A percentile compares a stretch with the other conserved stretches of the same genome.
These are phyloP conservation scores for Harpagoxenus sublaevis DNA, from an alignment of 2,888 invertebrate species.

Conservation along the genomic window DNA sequence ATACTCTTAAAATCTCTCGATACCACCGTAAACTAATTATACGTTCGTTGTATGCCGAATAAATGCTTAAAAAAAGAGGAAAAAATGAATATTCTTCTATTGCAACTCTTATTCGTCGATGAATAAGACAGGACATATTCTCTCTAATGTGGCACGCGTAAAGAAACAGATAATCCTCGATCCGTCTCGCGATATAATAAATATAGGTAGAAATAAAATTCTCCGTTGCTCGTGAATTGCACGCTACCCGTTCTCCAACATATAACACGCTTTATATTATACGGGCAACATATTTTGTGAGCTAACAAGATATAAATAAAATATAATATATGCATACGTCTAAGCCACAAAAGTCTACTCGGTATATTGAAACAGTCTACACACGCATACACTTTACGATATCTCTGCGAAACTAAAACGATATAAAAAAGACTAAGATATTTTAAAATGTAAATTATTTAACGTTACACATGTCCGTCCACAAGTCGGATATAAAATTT, in stretches of 20 bases:
- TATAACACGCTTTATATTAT: not conserved
- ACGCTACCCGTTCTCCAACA: constrained; percentile 9
- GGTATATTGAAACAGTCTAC: not conserved
- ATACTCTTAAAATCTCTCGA: not conserved
- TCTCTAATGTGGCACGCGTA: constrained; percentile 27
- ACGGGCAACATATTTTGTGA: not conserved
- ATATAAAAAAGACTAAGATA: not conserved
- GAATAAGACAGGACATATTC: not conserved
- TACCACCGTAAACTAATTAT: constrained; percentile 4
- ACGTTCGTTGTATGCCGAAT: constrained; percentile 34
- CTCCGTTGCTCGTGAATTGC: constrained; percentile 29
- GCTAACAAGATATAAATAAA: constrained; percentile 24
- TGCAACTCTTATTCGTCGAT: not conserved
- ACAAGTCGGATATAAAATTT: not conserved
- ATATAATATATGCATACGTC: not conserved
- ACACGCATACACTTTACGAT: not conserved
- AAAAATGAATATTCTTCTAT: not conserved
- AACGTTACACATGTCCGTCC: not conserved
- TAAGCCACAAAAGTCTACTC: constrained; percentile 34
- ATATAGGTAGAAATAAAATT: constrained; percentile 14
- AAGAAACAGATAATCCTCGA: not conserved
- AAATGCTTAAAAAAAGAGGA: not conserved
- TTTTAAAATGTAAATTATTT: not conserved
- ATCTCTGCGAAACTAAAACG: not conserved
- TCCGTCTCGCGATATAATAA: constrained; percentile 23